Evolutionary conservation across 2,888 invertebrate species (phyloP).

Genomic region (Dynastes hyllus): DNA sequence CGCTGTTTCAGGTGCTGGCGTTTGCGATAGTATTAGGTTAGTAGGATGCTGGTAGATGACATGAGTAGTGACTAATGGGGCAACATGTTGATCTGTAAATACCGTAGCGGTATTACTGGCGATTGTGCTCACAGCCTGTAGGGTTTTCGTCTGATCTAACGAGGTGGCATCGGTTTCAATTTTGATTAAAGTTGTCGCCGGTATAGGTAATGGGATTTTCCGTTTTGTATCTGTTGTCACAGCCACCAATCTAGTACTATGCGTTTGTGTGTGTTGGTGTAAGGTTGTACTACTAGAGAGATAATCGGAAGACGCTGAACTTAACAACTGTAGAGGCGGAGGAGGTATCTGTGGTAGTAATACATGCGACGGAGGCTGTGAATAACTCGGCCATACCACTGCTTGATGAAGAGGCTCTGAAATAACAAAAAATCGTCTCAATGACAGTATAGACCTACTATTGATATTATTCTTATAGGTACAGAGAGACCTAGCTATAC

Average conservation of each 20-base stretch:
- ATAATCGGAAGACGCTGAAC: conserved; percentile 73
- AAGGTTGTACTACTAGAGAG: conserved; percentile 77
- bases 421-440: conserved; percentile 55
- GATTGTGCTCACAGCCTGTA: conserved; percentile 67
- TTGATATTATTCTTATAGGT: no score
- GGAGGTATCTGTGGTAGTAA: conserved; percentile 77
- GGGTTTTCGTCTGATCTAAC: conserved; percentile 70
- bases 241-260: conserved; percentile 79
- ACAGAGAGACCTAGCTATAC: no score
- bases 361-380: conserved; percentile 71
- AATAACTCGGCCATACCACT: conserved; percentile 83
- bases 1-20: conserved; percentile 63
- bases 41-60: conserved; percentile 73
- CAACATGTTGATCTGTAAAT: conserved; percentile 72
- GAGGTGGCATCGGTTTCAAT: conserved; percentile 78
- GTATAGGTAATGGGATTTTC: conserved; percentile 71
- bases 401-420: conserved; percentile 81
- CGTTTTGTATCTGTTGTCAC: conserved; percentile 75
- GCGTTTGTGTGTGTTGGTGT: conserved; percentile 80
- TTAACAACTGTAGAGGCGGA: conserved; percentile 79
- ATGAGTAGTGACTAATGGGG: conserved; percentile 74
- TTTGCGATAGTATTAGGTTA: conserved; percentile 68
- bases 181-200: conserved; percentile 77
- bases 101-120: conserved; percentile 67
- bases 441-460: no score